These are phyloP conservation scores for Xyrauchen texanus DNA, from an alignment of 2,113 vertebrate genomes.

Conservation along the genomic window DNA sequence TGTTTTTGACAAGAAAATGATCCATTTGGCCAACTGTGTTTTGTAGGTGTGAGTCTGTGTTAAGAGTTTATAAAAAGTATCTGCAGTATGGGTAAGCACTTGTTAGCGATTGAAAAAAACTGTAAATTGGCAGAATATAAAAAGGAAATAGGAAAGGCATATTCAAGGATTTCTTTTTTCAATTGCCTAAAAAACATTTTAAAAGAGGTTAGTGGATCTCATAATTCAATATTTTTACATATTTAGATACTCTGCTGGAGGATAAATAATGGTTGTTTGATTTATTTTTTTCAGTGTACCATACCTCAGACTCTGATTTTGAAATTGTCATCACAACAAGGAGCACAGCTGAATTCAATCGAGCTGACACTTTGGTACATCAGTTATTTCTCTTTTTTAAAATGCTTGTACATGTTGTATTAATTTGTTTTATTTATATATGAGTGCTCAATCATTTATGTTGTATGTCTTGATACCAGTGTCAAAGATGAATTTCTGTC, in stretches of 20 bases:
- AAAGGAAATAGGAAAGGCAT: constrained; percentile 47
- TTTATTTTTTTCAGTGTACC: constrained; percentile 12
- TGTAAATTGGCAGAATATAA: constrained; percentile 43
- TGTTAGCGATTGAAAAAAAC: too few species aligned
- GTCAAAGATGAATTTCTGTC: too few species aligned
- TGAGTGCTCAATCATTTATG: too few species aligned
- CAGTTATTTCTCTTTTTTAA: too few species aligned
- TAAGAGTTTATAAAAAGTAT: too few species aligned
- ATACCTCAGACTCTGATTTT: constrained; percentile 6
- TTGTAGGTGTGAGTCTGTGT: too few species aligned
- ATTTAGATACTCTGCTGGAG: constrained; percentile 4
- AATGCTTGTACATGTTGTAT: too few species aligned
- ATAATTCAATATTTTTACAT: constrained; percentile 24
- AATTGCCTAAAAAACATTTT: constrained; percentile 35
- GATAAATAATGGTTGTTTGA: not conserved
- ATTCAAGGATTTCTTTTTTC: constrained; percentile 39
- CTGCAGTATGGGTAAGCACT: too few species aligned
- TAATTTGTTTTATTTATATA: too few species aligned
- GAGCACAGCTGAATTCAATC: constrained; percentile 35
- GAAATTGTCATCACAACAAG: constrained; percentile 36
- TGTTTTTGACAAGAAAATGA: too few species aligned
- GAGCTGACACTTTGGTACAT: constrained; percentile 41
- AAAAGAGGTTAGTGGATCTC: constrained; percentile 41
- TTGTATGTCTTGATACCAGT: too few species aligned
- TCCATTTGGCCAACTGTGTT: too few species aligned